Conservation (phyloP, 2,888 invertebrate species). For the Volucella zonaria region DNA sequence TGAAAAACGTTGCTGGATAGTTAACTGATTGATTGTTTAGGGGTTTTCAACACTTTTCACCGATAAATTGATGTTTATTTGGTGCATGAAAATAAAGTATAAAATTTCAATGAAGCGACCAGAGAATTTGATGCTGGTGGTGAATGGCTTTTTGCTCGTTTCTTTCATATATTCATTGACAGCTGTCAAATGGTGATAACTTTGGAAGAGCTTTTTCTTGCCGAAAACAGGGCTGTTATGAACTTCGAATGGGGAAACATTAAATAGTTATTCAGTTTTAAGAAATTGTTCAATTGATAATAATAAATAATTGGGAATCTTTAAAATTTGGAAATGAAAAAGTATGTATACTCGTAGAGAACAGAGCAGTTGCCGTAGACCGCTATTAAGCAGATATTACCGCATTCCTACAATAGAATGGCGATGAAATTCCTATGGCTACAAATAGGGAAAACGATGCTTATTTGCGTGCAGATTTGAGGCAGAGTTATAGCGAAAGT, state of each 20-base stretch:
- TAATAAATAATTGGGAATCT: no score
- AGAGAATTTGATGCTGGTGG: slow-evolving; percentile 61
- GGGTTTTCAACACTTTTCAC: slow-evolving; percentile 15
- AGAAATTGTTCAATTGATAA: not conserved
- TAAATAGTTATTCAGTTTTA: not conserved
- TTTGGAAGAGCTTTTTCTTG: slow-evolving; percentile 31
- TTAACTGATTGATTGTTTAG: slow-evolving; percentile 6
- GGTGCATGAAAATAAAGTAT: slow-evolving; percentile 58
- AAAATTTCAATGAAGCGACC: slow-evolving; percentile 62
- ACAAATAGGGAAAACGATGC: no score
- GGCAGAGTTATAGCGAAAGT: no score
- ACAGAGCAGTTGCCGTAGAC: no score
- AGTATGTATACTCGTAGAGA: no score
- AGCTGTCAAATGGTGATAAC: slow-evolving; percentile 59
- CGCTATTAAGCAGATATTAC: no score
- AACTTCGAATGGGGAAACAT: not conserved
- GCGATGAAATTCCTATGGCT: no score
- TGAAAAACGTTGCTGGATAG: not conserved
- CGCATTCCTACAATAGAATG: no score
- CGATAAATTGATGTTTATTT: slow-evolving; percentile 53
- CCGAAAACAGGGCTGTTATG: slow-evolving; percentile 10
- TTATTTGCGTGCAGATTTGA: no score
- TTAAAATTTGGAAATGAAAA: no score
- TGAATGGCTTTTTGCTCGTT: slow-evolving; percentile 67
- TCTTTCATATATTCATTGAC: slow-evolving; percentile 57